A percentile compares a stretch with the other conserved stretches of the same genome.
These are phyloP conservation scores for Patiria miniata DNA, from an alignment of 35 echinoderm and acorn worm genomes.

Conservation along the genomic window DNA sequence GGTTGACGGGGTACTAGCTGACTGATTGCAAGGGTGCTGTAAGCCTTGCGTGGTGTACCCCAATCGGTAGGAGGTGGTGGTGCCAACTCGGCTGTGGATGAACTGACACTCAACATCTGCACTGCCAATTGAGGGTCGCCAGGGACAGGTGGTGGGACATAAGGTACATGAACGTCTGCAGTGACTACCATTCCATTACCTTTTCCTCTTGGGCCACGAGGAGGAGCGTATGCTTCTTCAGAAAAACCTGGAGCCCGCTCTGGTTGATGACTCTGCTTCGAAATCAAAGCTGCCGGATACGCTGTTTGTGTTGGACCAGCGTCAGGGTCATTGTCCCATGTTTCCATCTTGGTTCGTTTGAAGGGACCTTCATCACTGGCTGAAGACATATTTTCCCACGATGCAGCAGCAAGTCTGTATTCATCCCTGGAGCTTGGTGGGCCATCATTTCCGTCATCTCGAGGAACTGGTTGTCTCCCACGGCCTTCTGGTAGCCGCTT, in stretches of 20 bases:
- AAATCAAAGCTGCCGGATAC: not conserved
- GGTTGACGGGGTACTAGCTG: not conserved
- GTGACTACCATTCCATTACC: constrained; percentile 4
- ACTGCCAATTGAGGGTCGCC: not conserved
- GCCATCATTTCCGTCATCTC: not conserved
- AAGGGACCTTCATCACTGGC: constrained; percentile 7
- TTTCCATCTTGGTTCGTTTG: not conserved
- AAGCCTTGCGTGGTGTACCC: not conserved
- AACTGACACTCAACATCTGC: constrained; percentile 2
- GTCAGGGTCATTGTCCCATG: not conserved
- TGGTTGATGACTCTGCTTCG: not conserved
- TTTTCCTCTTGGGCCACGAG: not conserved
- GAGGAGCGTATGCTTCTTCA: not conserved
- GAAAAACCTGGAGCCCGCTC: not conserved
- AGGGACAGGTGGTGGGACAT: not conserved
- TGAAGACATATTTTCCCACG: not conserved
- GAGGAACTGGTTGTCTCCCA: not conserved
- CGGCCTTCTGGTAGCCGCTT: not conserved
- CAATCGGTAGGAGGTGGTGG: not conserved
- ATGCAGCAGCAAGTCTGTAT: constrained; percentile 10
- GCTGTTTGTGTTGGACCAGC: not conserved
- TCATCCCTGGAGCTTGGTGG: constrained; percentile 9
- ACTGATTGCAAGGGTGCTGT: not conserved
- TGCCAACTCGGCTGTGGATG: constrained; percentile 5
- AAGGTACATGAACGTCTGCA: not conserved